Base-by-base conservation (phyloP, 1,140 invertebrate genomes). In the Caerostris darwini region DNA sequence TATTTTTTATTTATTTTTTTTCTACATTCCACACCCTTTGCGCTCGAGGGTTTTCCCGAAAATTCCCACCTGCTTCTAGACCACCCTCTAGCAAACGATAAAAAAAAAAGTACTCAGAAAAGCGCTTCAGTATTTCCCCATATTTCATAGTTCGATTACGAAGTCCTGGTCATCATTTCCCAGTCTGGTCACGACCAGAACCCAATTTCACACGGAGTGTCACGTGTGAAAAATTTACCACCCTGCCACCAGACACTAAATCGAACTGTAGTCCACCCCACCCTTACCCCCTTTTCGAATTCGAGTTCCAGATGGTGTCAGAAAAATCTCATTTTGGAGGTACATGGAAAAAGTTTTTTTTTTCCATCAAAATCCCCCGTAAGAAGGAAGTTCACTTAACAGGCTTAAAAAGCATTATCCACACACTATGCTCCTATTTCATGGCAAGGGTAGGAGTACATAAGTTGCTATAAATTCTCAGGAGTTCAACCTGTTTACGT, bases 141-240 rank as follows among this genome's bases (percentile, higher is more conserved):
- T 19, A 58, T 58, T 57, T 85, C 82, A 85, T 19, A 56, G 17
- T 85, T 85, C 82, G 82, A 85, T 85, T 85, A 85, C n/a, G 17
- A n/a, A 19, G 54, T 3, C 57, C 10, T 17, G 54, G 54, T 85
- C 82, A 85, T 85, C 56, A 85, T 85, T 85, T 58, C n/a, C 82
- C 2, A 85, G 54, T 85, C 54, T 54, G 54, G 56, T 57, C 82
- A 85, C 82, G 82, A 34, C 17, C 82, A 19, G 56, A 85, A 17
- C 57, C 8, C 17, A 85, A 85, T 85, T 85, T 85, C 82, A 57
- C 82, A 85, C 82, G 82, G n/a, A 58, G 82, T 58, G 82, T 85
- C 82, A 85, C 57, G 82, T 58, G 54, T 85, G 82, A 8, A 57
- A 85, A 85, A 85, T 58, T 19, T 57, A 85, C 82, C 54, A 10